These are phyloP conservation scores for Cheilinus undulatus DNA, from an alignment of 2,113 vertebrate species.

Conservation along the genomic window DNA sequence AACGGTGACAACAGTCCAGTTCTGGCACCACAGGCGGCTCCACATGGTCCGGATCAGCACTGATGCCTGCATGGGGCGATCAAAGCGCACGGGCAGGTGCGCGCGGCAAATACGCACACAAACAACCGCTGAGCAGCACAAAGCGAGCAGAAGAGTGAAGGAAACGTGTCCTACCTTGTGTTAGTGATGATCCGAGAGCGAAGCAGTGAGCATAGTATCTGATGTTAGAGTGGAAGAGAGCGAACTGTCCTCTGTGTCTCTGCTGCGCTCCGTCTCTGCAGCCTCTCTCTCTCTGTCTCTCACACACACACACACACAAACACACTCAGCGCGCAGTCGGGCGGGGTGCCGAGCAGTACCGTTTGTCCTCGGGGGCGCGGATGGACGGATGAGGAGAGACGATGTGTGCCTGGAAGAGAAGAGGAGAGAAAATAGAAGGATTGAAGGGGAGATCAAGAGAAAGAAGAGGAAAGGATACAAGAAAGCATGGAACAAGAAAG, in stretches of 20 bases:
- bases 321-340: conserved; percentile 32
- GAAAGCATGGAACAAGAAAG: not conserved
- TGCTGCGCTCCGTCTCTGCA: conserved; percentile 31
- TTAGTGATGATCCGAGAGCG: conserved; percentile 6
- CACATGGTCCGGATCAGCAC: conserved; percentile 49
- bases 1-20: not conserved
- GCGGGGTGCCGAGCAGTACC: conserved; percentile 57
- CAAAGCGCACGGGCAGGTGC: conserved; percentile 14
- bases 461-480: not conserved
- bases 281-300: conserved; percentile 4
- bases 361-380: conserved; percentile 54
- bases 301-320: conserved; percentile 23
- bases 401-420: not conserved
- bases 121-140: not conserved
- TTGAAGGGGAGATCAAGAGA: conserved; percentile 4
- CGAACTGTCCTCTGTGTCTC: conserved; percentile 26
- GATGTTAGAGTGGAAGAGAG: conserved; percentile 24
- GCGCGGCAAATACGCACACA: conserved; percentile 4
- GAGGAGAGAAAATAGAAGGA: not conserved
- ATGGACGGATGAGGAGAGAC: conserved; percentile 17
- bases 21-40: conserved; percentile 25
- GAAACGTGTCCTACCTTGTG: conserved; percentile 43
- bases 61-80: conserved; percentile 16
- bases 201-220: conserved; percentile 26
- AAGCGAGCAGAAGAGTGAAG: not conserved